Percentiles rank a stretch among this genome's conserved stretches.
Conservation (phyloP, 2,113 vertebrate genomes). For the Nycticebus coucang region DNA sequence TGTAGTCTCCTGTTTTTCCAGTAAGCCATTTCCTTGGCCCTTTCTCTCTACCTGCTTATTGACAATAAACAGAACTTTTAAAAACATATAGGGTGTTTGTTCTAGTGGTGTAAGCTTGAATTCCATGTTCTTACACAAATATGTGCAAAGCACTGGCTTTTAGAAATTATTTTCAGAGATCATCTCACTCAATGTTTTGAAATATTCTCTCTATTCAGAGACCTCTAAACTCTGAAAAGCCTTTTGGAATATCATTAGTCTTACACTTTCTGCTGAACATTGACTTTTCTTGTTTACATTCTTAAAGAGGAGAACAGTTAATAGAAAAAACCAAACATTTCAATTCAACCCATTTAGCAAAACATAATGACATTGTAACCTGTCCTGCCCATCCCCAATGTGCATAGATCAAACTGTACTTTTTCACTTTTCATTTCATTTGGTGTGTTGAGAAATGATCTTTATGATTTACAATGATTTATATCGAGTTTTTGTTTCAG, state of each 20-base stretch:
- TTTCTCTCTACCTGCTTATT: neutral
- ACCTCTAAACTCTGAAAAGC: neutral
- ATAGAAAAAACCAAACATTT: neutral
- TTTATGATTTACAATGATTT: neutral
- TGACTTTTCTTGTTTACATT: neutral
- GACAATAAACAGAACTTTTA: neutral
- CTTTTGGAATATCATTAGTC: neutral
- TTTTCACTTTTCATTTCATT: neutral
- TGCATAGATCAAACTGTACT: neutral
- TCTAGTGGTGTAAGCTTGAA: neutral
- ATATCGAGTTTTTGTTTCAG: neutral
- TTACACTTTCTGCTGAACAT: neutral
- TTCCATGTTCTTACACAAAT: neutral
- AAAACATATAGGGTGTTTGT: neutral
- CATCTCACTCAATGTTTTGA: neutral
- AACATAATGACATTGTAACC: neutral
- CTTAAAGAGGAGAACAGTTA: neutral
- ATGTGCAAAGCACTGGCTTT: neutral
- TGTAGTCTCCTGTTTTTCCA: neutral
- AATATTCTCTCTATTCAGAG: neutral
- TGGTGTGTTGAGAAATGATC: neutral
- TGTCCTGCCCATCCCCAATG: neutral
- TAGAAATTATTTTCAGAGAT: neutral
- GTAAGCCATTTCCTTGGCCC: neutral
- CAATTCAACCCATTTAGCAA: neutral